Conservation (phyloP, 2,113 vertebrate species). For the Protomyctophum bolini region DNA sequence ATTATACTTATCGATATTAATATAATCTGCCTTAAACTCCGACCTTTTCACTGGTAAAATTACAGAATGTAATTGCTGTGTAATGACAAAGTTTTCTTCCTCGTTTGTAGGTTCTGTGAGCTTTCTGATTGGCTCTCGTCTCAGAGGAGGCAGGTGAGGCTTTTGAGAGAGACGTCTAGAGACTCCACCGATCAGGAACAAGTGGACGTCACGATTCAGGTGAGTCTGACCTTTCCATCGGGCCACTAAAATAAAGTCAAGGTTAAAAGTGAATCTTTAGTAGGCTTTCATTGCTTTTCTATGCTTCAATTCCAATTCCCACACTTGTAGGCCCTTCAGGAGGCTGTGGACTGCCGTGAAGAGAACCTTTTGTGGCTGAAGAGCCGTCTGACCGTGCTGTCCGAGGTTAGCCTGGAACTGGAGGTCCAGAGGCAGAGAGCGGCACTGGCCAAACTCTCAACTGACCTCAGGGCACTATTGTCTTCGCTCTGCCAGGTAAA, state of each 20-base stretch:
- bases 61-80: not conserved
- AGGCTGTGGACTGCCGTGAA: constrained; percentile 74
- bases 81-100: not conserved
- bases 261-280: not conserved
- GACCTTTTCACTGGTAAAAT: not conserved
- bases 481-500: constrained; percentile 86
- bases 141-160: constrained; percentile 79
- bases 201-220: constrained; percentile 78
- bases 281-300: not conserved
- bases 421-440: constrained; percentile 83
- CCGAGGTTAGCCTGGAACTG: constrained; percentile 80
- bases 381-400: constrained; percentile 81
- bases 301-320: not conserved
- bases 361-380: constrained; percentile 87
- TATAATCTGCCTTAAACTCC: not conserved
- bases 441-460: constrained; percentile 83
- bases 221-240: constrained; percentile 54
- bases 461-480: constrained; percentile 79
- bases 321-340: constrained; percentile 79
- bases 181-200: constrained; percentile 77
- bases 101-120: constrained; percentile 84
- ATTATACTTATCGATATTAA: not conserved
- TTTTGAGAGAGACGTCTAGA: constrained; percentile 72
- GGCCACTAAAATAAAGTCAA: constrained; percentile 1
- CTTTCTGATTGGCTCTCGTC: constrained; percentile 86